Percentiles rank a stretch among this genome's conserved stretches.
Conservation (phyloP, 2,113 vertebrate species). For the Pan paniscus region DNA sequence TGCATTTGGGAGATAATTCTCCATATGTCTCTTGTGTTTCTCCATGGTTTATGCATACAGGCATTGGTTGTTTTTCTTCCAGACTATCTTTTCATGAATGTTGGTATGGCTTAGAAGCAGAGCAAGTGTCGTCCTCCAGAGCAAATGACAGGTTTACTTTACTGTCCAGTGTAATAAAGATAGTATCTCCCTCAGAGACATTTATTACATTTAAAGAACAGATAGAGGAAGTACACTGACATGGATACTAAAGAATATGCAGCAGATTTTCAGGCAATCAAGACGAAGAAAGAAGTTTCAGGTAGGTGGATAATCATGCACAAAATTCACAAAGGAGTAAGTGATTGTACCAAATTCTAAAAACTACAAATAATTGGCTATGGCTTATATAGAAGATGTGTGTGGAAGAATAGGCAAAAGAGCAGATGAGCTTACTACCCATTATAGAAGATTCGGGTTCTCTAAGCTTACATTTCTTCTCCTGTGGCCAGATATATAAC, state of each 20-base stretch:
- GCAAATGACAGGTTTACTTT: neutral
- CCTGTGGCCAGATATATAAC: neutral
- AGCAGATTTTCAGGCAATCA: neutral
- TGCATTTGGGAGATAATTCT: neutral
- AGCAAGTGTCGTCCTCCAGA: neutral
- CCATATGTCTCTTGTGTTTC: neutral
- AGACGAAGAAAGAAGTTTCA: neutral
- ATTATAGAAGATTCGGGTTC: neutral
- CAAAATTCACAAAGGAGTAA: neutral
- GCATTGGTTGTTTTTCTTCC: neutral
- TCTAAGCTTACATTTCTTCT: neutral
- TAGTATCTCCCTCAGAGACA: neutral
- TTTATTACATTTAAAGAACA: neutral
- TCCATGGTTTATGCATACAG: neutral
- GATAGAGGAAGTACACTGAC: neutral
- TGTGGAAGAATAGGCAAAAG: neutral
- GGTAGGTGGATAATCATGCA: neutral
- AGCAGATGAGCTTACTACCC: neutral
- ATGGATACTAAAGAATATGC: neutral
- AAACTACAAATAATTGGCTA: constrained; percentile 18
- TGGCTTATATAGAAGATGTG: neutral
- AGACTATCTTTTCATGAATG: neutral
- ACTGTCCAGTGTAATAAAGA: neutral
- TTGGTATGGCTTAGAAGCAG: neutral
- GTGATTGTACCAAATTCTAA: neutral